phyloP scores from a whole-genome alignment of 2,888 invertebrate species.

The Heteropelma amictum region DNA sequence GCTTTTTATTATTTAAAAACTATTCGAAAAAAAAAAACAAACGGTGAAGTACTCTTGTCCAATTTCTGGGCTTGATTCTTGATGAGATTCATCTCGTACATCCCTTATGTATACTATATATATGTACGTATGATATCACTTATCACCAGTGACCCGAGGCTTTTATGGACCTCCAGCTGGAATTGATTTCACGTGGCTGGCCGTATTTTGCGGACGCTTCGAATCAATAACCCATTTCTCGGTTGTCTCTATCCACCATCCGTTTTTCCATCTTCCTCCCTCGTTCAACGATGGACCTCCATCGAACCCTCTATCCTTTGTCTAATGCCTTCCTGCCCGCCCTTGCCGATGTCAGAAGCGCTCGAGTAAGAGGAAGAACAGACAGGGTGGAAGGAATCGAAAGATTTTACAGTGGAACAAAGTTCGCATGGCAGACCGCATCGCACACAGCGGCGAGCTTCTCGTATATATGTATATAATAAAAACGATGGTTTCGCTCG shows the following conservation, averaged over 20 bases:
- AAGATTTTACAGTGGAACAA: constrained; percentile 38
- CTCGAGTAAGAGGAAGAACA: too few relatives aligned
- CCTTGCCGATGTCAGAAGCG: too few relatives aligned
- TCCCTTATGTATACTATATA: neutral
- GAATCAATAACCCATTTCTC: constrained; percentile 54
- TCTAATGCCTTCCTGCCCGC: too few relatives aligned
- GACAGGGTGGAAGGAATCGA: constrained; percentile 11
- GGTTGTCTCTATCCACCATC: constrained; percentile 9
- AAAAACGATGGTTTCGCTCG: constrained; percentile 36
- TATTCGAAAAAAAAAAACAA: too few relatives aligned
- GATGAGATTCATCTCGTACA: neutral
- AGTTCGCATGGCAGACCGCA: constrained; percentile 5
- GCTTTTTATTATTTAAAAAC: too few relatives aligned
- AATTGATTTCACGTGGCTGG: constrained; percentile 49
- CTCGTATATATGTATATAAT: too few relatives aligned
- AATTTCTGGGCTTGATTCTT: too few relatives aligned
- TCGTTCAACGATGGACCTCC: constrained; percentile 36
- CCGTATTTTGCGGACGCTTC: constrained; percentile 42
- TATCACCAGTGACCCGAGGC: constrained; percentile 41
- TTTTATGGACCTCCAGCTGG: constrained; percentile 35
- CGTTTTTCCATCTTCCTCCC: constrained; percentile 52
- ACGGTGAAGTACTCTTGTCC: too few relatives aligned
- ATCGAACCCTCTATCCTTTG: constrained; percentile 42
- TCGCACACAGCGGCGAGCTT: neutral
- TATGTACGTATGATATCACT: constrained; percentile 15